Evolutionary conservation across 2,797 vertebrate genomes (phyloP).

Genomic region (Pantherophis alleghaniensis): DNA sequence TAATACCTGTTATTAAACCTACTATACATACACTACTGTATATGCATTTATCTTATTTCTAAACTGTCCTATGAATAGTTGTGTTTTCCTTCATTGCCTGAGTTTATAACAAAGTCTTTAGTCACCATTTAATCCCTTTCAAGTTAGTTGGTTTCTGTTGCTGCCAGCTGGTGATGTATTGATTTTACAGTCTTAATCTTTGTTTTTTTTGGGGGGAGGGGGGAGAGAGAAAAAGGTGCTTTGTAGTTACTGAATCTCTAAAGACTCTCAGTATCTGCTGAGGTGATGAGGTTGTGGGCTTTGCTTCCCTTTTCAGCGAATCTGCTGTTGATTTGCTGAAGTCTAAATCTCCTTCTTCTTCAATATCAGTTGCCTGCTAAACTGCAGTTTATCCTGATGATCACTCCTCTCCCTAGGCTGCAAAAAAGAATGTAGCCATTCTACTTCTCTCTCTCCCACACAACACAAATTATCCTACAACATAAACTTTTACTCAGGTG

Average conservation of each 20-base stretch:
- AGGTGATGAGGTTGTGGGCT: background rate
- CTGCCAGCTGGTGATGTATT: background rate
- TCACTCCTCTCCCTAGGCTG: background rate
- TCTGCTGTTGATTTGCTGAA: background rate
- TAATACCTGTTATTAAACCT: background rate
- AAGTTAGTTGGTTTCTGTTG: background rate
- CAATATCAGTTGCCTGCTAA: background rate
- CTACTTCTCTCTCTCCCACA: background rate
- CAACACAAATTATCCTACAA: background rate
- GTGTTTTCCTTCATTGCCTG: background rate
- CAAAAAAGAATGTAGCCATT: background rate
- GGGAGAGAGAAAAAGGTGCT: background rate
- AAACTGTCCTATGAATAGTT: background rate
- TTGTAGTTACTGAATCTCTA: background rate
- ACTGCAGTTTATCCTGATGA: background rate
- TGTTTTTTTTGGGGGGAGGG: background rate
- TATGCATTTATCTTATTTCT: background rate
- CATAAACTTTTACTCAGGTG: background rate
- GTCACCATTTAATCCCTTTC: background rate
- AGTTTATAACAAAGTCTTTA: background rate
- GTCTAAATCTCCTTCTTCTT: background rate
- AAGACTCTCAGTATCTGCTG: background rate
- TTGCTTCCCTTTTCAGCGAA: background rate
- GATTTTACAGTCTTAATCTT: background rate
- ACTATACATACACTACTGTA: background rate